Conservation (phyloP, 2,888 invertebrate genomes). For the Resseliella maxima region DNA sequence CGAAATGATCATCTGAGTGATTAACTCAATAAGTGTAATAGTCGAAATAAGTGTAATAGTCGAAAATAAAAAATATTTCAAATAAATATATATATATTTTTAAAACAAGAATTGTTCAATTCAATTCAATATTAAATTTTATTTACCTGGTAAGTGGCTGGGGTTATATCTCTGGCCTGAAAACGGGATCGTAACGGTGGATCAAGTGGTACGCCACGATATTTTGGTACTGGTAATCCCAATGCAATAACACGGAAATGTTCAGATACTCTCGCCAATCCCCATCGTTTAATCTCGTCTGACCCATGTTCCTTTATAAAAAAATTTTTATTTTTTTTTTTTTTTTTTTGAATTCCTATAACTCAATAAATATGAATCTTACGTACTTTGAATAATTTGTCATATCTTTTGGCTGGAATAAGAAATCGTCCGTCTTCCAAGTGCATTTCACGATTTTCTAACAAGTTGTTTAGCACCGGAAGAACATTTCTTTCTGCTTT, state of each 20-base stretch:
- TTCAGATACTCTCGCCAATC: conserved; percentile 91
- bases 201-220: conserved; percentile 93
- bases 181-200: conserved; percentile 95
- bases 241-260: conserved; percentile 92
- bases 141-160: conserved; percentile 63
- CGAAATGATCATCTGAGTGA: too few relatives aligned
- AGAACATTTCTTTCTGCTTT: conserved; percentile 97
- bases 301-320: conserved; percentile 77
- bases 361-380: too few relatives aligned
- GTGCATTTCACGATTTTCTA: conserved; percentile 98
- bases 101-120: too few relatives aligned
- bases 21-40: too few relatives aligned
- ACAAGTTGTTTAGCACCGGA: conserved; percentile 93
- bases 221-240: conserved; percentile 89
- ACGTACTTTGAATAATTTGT: conserved; percentile 83
- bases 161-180: conserved; percentile 87
- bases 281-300: conserved; percentile 85
- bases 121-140: too few relatives aligned
- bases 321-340: background rate
- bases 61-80: too few relatives aligned
- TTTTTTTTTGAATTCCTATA: background rate
- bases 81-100: too few relatives aligned
- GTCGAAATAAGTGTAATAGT: too few relatives aligned
- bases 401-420: conserved; percentile 88
- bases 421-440: conserved; percentile 95